Base-by-base conservation (phyloP, 2,797 vertebrate species). In the Clarias laeviceps region DNA sequence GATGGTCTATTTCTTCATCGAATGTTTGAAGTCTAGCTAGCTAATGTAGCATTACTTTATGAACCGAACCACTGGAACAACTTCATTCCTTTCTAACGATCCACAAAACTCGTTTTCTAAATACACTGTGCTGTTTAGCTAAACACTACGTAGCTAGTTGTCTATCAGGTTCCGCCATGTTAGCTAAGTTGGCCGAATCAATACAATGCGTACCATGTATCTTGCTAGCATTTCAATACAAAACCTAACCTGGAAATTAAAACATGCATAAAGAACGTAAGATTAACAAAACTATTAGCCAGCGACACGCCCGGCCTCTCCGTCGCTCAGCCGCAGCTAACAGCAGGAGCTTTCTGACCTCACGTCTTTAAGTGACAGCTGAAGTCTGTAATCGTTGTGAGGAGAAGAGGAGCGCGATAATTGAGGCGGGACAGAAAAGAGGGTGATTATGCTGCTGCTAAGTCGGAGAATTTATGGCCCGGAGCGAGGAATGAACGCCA, bases 391-490 rank as follows among this genome's bases (percentile, higher is more conserved):
- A 78, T 86, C 37, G 27, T n/a, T 5, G 22, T 2, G 50, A 77
- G 72, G 5, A 76, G 56, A 66, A 77, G 14, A 73, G 70, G 50
- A 27, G 68, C 50, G 74, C 57, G 22, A 72, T 62, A 62, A 80
- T 34, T 72, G 40, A 62, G 40, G 59, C 84, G 66, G 79, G n/a
- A 27, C 7, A 56, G 34, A 70, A 69, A 69, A 92, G 90, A 92
- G 76, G 20, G 17, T 90, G 91, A 93, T 93, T 91, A 90, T 89
- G 91, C 90, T 93, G 88, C 93, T 85, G 64, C 90, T 69, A 92
- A 80, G 79, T 87, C 91, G 92, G 84, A 82, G 72, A 76, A 80
- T 82, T 83, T 84, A 90, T 91, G 62, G 92, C 94, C 93, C 88
- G 87, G 87, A 94, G 94, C 92, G 82, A 92, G 29, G 82, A 89